Base-by-base conservation (phyloP, 2,888 invertebrate genomes). In the Noctua fimbriata region DNA sequence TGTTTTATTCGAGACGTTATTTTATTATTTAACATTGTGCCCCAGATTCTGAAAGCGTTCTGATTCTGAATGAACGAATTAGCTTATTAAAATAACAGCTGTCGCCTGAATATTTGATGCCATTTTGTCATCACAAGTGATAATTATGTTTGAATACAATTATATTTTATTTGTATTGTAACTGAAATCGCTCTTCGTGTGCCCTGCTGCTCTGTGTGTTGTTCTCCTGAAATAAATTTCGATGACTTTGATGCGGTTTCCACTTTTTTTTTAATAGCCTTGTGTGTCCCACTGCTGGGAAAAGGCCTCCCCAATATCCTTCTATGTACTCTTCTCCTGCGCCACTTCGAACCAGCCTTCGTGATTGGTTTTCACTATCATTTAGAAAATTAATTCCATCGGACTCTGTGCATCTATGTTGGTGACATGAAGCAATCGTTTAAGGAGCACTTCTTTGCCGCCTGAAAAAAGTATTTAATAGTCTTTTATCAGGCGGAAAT, bases 1-100 rank as follows among this genome's bases (percentile, higher is more conserved):
- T 49, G 49, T 66, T 76, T 66, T 47, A 44, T 55, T 44, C 16
- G n/a, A 32, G 9, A 16, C 16, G n/a, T 66, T 21, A 63, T 41
- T 73, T 41, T 32, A 66, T 66, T 47, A 77, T 76, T 76, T 7
- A 66, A 36, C 16, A 21, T 41, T 55, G 28, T 58, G 9, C 24
- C 7, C 28, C 49, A 14, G 32, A 3, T 44, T 44, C 52, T 32
- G 65, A 44, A 32, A 41, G 24, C 32, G 24, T 10, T 24, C 24
- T 2, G 52, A 52, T 24, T 32, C 18, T 28, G 18, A 75, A 76
- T 52, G 41, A n/a, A 32, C 7, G 21, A 73, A 49, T 28, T 16
- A 60, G 14, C 14, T 41, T 16, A 9, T n/a, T n/a, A 74, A 41
- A 49, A 74, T 71, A 24, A 24, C 70, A 18, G 49, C 16, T 28